Conservation (phyloP, 2,888 invertebrate genomes). For the Acanthoscelides obtectus region DNA sequence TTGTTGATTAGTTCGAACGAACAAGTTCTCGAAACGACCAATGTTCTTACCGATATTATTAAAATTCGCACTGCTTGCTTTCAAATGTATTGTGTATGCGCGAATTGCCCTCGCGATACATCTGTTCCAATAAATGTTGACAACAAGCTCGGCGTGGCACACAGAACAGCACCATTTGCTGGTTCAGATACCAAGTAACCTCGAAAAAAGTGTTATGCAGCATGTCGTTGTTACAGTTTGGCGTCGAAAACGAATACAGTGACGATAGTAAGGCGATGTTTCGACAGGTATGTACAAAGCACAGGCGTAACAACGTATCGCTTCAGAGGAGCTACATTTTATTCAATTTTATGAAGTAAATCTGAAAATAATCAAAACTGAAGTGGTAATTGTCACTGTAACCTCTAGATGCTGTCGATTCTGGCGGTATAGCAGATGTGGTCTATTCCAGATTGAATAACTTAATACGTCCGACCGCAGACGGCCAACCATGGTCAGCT, state of each 20-base stretch:
- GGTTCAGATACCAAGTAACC: slow-evolving; percentile 32
- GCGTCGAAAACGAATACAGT: background rate
- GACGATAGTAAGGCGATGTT: too few relatives aligned
- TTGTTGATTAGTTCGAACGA: too few relatives aligned
- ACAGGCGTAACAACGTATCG: background rate
- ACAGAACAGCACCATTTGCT: slow-evolving; percentile 33
- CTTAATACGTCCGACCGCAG: too few relatives aligned
- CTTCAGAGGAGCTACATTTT: too few relatives aligned
- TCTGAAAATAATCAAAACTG: too few relatives aligned
- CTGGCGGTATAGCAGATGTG: too few relatives aligned
- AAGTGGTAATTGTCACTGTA: too few relatives aligned
- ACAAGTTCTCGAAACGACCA: too few relatives aligned
- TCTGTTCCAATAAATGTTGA: slow-evolving; percentile 33
- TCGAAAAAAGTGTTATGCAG: slow-evolving; percentile 24
- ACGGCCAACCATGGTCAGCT: too few relatives aligned
- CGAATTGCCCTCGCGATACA: slow-evolving; percentile 24
- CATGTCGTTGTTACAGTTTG: slow-evolving; percentile 25
- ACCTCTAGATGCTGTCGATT: too few relatives aligned
- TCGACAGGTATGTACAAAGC: background rate
- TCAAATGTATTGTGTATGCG: background rate
- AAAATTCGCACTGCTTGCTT: background rate
- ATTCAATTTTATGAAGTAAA: too few relatives aligned
- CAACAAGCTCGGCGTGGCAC: slow-evolving; percentile 18
- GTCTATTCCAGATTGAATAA: too few relatives aligned
- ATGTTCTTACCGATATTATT: background rate